phyloP scores from a whole-genome alignment of 2,797 vertebrate species.

The Bradypodion ventrale region DNA sequence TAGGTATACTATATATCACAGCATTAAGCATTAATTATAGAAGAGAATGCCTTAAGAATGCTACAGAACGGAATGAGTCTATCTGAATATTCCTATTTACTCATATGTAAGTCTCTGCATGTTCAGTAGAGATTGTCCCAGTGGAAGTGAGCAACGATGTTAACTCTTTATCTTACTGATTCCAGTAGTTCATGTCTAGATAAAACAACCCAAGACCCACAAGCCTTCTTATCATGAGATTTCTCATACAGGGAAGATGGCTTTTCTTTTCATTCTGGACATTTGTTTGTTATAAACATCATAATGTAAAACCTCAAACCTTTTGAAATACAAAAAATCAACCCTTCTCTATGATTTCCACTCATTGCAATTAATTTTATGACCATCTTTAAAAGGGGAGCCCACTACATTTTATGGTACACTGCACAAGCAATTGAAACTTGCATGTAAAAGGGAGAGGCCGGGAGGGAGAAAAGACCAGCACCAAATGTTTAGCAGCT shows the following conservation, averaged over 20 bases:
- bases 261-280: conserved; percentile 48
- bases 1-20: neutral
- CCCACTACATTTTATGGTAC: conserved; percentile 85
- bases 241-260: conserved; percentile 29
- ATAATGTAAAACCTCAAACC: conserved; percentile 66
- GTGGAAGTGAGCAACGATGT: neutral
- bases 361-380: conserved; percentile 84
- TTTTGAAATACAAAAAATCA: conserved; percentile 38
- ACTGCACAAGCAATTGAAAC: conserved; percentile 90
- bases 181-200: neutral
- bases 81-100: neutral
- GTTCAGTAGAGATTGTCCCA: neutral
- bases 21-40: neutral
- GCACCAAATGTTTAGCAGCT: conserved; percentile 89
- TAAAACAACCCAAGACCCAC: conserved; percentile 17
- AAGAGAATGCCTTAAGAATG: neutral
- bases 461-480: conserved; percentile 68
- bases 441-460: conserved; percentile 79
- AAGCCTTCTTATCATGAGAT: conserved; percentile 14
- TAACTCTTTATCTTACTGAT: conserved; percentile 5
- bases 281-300: conserved; percentile 69
- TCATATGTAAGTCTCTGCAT: neutral
- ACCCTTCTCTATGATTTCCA: conserved; percentile 71
- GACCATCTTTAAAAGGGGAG: conserved; percentile 80
- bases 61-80: neutral